phyloP scores from a whole-genome alignment of 2,113 vertebrate genomes.

The Corythornis vintsioides region DNA sequence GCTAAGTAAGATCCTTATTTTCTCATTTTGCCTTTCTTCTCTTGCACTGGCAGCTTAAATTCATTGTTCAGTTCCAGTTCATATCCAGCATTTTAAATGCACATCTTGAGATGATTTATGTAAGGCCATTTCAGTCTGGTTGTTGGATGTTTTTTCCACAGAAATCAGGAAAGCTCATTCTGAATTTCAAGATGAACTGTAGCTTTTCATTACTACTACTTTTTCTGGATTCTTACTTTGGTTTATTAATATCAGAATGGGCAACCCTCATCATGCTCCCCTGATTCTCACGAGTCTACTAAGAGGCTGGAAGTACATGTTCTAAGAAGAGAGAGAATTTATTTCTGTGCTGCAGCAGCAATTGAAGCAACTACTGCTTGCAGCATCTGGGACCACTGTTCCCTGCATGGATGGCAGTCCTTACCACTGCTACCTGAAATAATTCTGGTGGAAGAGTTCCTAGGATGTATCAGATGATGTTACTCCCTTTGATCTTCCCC shows the following conservation, averaged over 20 bases:
- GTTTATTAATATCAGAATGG: neutral
- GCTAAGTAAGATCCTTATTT: neutral
- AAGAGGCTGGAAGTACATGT: neutral
- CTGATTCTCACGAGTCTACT: neutral
- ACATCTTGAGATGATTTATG: neutral
- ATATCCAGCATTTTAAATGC: neutral
- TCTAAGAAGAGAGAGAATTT: neutral
- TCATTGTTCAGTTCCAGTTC: neutral
- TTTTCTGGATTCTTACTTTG: neutral
- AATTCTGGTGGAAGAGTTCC: neutral
- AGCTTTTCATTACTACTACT: neutral
- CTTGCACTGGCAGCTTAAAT: neutral
- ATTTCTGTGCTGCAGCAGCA: neutral
- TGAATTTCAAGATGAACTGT: neutral
- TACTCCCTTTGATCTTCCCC: neutral
- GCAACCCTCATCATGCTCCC: neutral
- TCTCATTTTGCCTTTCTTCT: neutral
- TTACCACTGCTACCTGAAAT: neutral
- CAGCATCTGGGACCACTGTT: neutral
- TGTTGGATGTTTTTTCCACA: neutral
- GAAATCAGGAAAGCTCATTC: neutral
- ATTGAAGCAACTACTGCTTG: neutral
- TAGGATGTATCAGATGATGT: neutral
- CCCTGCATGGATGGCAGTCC: neutral
- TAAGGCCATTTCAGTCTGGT: neutral